Percentiles rank a stretch among this genome's conserved stretches.
Evolutionary conservation across 2,888 invertebrate species (phyloP).

Genomic region (Chrysomela aeneicollis): DNA sequence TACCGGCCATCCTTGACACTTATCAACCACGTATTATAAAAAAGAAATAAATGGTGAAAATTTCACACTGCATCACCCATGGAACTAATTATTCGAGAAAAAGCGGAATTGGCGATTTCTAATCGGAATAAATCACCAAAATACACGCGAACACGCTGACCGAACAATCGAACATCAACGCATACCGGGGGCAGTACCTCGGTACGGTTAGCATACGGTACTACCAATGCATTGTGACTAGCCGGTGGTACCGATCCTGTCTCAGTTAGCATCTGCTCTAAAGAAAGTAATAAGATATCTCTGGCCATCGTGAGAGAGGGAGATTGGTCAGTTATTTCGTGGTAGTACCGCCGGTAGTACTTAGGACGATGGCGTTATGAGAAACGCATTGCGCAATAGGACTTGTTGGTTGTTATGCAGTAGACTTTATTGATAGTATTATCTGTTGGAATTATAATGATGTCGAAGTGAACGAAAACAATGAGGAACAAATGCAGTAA

Average conservation of each 20-base stretch:
- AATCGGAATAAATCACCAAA: constrained; percentile 29
- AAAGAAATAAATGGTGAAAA: constrained; percentile 1
- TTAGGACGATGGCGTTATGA: constrained; percentile 5
- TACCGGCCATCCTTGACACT: constrained; percentile 31
- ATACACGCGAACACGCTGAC: constrained; percentile 33
- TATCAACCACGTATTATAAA: not conserved
- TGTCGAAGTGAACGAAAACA: too few relatives aligned
- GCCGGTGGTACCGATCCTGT: constrained; percentile 17
- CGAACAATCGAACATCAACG: constrained; percentile 12
- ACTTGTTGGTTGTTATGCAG: not conserved
- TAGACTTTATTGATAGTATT: too few relatives aligned
- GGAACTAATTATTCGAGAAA: constrained; percentile 1
- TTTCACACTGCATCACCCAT: constrained; percentile 13
- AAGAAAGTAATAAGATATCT: constrained; percentile 29
- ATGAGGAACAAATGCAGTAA: too few relatives aligned
- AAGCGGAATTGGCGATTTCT: constrained; percentile 31
- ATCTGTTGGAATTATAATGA: too few relatives aligned
- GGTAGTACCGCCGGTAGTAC: constrained; percentile 8
- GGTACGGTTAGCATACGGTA: constrained; percentile 42
- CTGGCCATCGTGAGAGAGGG: constrained; percentile 18
- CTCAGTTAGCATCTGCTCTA: constrained; percentile 20
- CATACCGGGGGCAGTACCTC: constrained; percentile 27
- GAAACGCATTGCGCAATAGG: not conserved
- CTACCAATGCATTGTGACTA: constrained; percentile 28
- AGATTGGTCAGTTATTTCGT: constrained; percentile 15